These are phyloP conservation scores for Trichomalopsis sarcophagae DNA, from an alignment of 1,140 invertebrate genomes.

Conservation along the genomic window DNA sequence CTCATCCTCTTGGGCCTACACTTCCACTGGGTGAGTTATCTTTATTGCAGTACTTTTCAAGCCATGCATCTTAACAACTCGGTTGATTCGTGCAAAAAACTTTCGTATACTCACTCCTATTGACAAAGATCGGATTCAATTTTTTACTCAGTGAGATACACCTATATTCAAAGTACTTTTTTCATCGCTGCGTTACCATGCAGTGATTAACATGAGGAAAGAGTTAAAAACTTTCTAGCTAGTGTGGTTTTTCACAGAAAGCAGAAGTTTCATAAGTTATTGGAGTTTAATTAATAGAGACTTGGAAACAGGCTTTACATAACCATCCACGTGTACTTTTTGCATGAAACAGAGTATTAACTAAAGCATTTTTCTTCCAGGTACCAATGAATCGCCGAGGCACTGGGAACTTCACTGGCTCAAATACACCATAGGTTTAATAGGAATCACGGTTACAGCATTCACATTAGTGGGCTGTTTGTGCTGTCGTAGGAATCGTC, in stretches of 20 bases:
- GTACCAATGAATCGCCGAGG: conserved; percentile 55
- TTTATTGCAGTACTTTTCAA: not conserved
- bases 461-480: conserved; percentile 69
- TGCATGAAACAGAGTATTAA: not conserved
- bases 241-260: not conserved
- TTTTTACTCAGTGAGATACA: not conserved
- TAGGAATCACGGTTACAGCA: conserved; percentile 64
- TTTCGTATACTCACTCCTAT: not conserved
- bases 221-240: not conserved
- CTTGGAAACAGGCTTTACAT: not conserved
- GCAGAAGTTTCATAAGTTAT: not conserved
- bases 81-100: not conserved
- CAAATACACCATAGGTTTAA: conserved; percentile 62
- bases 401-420: conserved; percentile 68
- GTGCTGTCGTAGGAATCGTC: conserved; percentile 68
- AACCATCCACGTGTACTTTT: not conserved
- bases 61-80: too few species aligned
- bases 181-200: not conserved
- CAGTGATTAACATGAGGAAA: not conserved
- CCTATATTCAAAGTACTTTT: not conserved
- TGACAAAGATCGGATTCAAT: not conserved
- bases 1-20: conserved; percentile 61
- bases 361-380: conserved; percentile 53
- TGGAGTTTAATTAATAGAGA: not conserved
- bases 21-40: conserved; percentile 2